Percentiles rank a stretch among this genome's conserved stretches.
These are phyloP conservation scores for Cassiopea xamachana DNA, from an alignment of 30 jellyfish, hydroid and myxozoan genomes.

Conservation along the genomic window DNA sequence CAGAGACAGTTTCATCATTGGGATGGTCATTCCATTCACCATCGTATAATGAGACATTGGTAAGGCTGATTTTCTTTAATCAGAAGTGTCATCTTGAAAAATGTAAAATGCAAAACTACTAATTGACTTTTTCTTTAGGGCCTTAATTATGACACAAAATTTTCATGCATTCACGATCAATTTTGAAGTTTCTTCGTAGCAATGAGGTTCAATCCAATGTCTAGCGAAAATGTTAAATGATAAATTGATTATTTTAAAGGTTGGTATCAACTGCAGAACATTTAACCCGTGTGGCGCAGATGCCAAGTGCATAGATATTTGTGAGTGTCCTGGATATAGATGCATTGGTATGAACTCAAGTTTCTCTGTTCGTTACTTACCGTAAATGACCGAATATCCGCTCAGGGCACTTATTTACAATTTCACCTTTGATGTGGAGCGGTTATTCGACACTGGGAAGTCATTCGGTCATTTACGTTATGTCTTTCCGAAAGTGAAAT, in stretches of 20 bases:
- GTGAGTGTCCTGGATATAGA: slow-evolving; percentile 7
- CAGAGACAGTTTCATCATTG: background rate
- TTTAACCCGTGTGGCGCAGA: background rate
- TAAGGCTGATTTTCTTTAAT: background rate
- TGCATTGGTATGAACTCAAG: background rate
- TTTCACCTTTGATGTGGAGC: background rate
- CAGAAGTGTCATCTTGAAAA: too few relatives aligned
- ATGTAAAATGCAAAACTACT: too few relatives aligned
- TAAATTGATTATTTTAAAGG: background rate
- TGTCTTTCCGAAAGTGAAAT: too few relatives aligned
- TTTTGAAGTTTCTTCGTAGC: background rate
- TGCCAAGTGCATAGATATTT: background rate
- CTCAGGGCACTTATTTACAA: too few relatives aligned
- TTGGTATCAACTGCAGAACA: background rate
- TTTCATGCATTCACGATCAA: too few relatives aligned
- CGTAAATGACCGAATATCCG: too few relatives aligned
- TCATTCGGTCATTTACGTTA: too few relatives aligned
- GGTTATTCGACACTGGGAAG: background rate
- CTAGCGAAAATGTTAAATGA: background rate
- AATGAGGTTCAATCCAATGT: background rate
- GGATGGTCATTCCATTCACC: slow-evolving; percentile 33
- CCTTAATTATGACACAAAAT: too few relatives aligned
- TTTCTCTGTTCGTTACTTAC: too few relatives aligned
- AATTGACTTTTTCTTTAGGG: too few relatives aligned
- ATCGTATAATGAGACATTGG: slow-evolving; percentile 1